Base-by-base conservation (phyloP, 2,113 vertebrate genomes). In the Trachemys scripta region DNA sequence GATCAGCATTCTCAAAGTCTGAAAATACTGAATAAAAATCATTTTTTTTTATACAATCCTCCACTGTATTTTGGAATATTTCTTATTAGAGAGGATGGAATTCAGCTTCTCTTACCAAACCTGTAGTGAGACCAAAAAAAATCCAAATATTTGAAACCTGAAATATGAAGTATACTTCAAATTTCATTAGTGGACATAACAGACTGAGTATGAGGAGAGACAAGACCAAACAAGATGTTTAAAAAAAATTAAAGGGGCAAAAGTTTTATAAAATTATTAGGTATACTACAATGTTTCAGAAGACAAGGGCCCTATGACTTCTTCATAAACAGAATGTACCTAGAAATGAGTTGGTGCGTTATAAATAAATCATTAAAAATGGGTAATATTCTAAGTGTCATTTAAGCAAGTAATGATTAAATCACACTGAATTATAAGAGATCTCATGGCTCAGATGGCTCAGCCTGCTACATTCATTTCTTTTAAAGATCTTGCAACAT, bases 81-180 rank as follows among this genome's bases (percentile, higher is more conserved):
- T 84, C 45, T 82, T 96, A 88, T 45, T 29, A 80, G 25, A 2
- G 6, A 88, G 80, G 69, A 82, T 22, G 85, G 83, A 91, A 85
- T 80, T 93, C 10, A 94, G 42, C 2, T 82, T 91, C 42, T 86
- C 65, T 76, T 90, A 65, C 62, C 56, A 95, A 90, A 90, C 13
- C 10, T 78, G 51, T 17, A 91, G 27, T 19, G 45, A 57, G 29
- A 88, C 53, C 82, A 65, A 90, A 96, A 27, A 50, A 90, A 85
- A 24, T 1, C 3, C 9, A 24, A 88, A 3, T 83, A 83, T 85
- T 90, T 94, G 53, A n/a, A 65, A 96, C 69, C 16, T n/a, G 51
- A 89, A 95, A 69, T 49, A 86, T 8, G 4, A 95, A 93, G 75
- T 82, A 87, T 87, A 87, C 19, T 27, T 85, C 65, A 92, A 56